phyloP scores from a whole-genome alignment of 2,113 vertebrate genomes.

The Labeo catla region DNA sequence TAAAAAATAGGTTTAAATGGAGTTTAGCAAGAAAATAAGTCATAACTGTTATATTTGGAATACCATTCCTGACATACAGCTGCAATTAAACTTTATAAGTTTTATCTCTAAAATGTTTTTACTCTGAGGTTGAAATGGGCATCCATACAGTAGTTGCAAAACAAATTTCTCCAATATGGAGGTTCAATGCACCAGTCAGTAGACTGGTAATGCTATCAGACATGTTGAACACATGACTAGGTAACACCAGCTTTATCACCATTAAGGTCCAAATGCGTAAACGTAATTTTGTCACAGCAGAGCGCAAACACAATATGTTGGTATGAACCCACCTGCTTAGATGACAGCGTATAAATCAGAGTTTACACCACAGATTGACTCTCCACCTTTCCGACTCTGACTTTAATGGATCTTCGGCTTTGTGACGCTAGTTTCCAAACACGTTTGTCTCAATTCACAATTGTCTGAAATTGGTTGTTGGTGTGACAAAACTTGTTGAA shows the following conservation, averaged over 20 bases:
- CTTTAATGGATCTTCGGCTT: conserved; percentile 4
- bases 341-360: conserved; percentile 42
- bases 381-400: conserved; percentile 5
- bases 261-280: neutral
- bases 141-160: neutral
- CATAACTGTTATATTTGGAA: neutral
- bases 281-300: neutral
- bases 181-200: neutral
- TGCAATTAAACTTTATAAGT: no score
- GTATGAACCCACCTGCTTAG: conserved; percentile 24
- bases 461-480: neutral
- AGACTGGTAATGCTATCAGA: neutral
- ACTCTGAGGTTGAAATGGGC: neutral
- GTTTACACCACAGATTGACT: conserved; percentile 26
- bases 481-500: neutral
- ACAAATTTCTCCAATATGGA: neutral
- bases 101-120: neutral
- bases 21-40: neutral
- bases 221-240: conserved; percentile 9
- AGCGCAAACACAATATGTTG: neutral
- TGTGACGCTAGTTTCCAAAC: neutral
- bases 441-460: conserved; percentile 22
- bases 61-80: no score
- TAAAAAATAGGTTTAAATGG: neutral
- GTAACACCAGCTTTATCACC: conserved; percentile 1